Conservation (phyloP, 2,797 vertebrate species). For the Eutrigla gurnardus region DNA sequence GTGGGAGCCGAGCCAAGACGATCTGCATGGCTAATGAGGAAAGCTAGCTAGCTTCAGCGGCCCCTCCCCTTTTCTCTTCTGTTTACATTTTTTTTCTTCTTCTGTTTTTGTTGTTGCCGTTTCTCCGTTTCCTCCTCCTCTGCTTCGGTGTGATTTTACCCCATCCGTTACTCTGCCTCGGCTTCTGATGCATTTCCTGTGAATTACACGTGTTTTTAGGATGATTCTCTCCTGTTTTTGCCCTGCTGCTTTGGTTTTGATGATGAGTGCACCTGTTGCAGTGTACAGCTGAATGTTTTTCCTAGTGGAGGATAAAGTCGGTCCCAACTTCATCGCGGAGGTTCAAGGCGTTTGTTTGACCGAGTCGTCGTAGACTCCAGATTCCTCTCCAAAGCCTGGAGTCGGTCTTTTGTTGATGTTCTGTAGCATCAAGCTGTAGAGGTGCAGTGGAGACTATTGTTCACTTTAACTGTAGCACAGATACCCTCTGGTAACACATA, state of each 20-base stretch:
- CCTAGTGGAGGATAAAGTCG: not conserved
- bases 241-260: conserved; percentile 4
- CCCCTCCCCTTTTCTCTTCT: conserved; percentile 48
- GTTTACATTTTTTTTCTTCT: conserved; percentile 33
- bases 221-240: conserved; percentile 6
- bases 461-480: conserved; percentile 74
- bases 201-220: not conserved
- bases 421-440: conserved; percentile 53
- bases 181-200: conserved; percentile 14
- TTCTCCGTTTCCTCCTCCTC: conserved; percentile 8
- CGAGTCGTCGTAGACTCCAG: conserved; percentile 19
- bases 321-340: not conserved
- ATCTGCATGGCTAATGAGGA: conserved; percentile 94
- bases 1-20: conserved; percentile 94
- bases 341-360: conserved; percentile 29
- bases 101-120: conserved; percentile 3
- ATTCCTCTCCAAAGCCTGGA: conserved; percentile 37
- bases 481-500: conserved; percentile 69
- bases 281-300: not conserved
- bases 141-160: conserved; percentile 7
- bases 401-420: conserved; percentile 58
- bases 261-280: conserved; percentile 43
- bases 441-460: conserved; percentile 71
- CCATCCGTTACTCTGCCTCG: not conserved
- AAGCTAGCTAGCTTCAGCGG: conserved; percentile 54